Percentiles rank a stretch among this genome's conserved stretches.
These are phyloP conservation scores for Oreochromis aureus DNA, from an alignment of 2,113 vertebrate species.

Conservation along the genomic window DNA sequence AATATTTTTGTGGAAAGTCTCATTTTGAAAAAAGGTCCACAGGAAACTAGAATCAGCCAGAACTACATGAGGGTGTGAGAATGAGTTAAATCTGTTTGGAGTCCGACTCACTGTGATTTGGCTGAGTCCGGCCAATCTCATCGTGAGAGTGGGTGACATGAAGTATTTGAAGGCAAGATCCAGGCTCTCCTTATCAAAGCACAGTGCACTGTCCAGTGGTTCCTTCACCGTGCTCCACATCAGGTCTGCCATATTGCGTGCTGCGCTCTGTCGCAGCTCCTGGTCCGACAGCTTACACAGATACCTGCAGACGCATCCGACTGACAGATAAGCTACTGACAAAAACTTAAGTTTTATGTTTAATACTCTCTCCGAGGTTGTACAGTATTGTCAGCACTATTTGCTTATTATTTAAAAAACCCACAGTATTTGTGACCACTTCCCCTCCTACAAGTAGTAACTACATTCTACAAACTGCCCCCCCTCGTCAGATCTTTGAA, in stretches of 20 bases:
- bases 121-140: constrained; percentile 97
- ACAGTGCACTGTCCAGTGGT: constrained; percentile 93
- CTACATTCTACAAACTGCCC: not conserved
- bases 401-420: not conserved
- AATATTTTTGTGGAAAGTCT: not conserved
- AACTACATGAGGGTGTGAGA: not conserved
- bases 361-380: not conserved
- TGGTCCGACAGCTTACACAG: constrained; percentile 98
- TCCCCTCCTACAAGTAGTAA: not conserved
- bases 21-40: not conserved
- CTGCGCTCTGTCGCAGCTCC: constrained; percentile 96
- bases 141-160: constrained; percentile 98
- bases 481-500: not conserved
- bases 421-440: not conserved
- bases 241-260: constrained; percentile 97
- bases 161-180: constrained; percentile 99
- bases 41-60: not conserved
- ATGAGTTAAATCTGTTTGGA: not conserved
- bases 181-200: constrained; percentile 98
- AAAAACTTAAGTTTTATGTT: not conserved
- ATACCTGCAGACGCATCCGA: constrained; percentile 73
- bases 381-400: not conserved
- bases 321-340: not conserved
- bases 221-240: constrained; percentile 99
- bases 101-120: constrained; percentile 90